Conservation (phyloP, 2,113 vertebrate genomes). For the Carassius auratus region DNA sequence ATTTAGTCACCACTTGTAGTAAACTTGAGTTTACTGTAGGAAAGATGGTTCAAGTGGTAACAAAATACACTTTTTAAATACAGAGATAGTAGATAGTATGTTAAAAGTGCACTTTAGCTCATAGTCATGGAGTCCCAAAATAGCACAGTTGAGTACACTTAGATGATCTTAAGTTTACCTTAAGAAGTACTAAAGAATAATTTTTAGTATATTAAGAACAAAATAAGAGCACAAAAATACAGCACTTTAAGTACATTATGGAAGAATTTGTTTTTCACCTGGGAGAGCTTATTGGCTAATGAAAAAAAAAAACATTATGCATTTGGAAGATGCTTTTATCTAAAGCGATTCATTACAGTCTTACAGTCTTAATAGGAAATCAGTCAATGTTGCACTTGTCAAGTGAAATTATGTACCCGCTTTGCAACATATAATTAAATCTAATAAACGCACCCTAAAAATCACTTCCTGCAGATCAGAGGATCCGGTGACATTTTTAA, state of each 20-base stretch:
- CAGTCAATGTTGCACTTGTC: neutral
- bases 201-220: too few species aligned
- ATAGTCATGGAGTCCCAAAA: too few species aligned
- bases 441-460: neutral
- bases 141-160: too few species aligned
- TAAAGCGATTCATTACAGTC: neutral
- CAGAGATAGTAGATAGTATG: too few species aligned
- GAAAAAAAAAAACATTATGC: neutral
- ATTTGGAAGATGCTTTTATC: neutral
- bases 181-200: too few species aligned
- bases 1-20: too few species aligned
- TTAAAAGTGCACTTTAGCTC: too few species aligned
- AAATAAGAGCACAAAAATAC: neutral
- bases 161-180: too few species aligned
- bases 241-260: too few species aligned
- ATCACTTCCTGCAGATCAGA: neutral
- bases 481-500: constrained; percentile 30
- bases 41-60: too few species aligned
- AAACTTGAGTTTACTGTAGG: too few species aligned
- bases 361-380: neutral
- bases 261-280: neutral
- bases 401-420: neutral
- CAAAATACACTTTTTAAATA: too few species aligned
- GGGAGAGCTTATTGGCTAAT: neutral
- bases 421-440: neutral